phyloP scores from a whole-genome alignment of 2,888 invertebrate genomes.

The Brenthis ino region DNA sequence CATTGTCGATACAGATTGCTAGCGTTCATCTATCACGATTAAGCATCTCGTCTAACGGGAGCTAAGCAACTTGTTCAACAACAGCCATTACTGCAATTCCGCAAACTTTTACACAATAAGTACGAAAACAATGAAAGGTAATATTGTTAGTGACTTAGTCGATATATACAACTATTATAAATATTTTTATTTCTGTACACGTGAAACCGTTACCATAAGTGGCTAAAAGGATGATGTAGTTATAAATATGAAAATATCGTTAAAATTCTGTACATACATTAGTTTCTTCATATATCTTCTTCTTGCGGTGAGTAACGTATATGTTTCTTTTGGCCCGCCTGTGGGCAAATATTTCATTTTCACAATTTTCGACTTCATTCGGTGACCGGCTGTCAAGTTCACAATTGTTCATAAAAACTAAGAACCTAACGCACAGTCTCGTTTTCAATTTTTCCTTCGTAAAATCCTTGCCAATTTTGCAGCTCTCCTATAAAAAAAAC shows the following conservation, averaged over 20 bases:
- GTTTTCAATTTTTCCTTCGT: constrained; percentile 25
- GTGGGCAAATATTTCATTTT: constrained; percentile 85
- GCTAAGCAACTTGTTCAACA: constrained; percentile 39
- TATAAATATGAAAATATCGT: constrained; percentile 20
- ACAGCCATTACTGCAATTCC: constrained; percentile 36
- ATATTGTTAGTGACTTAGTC: constrained; percentile 5
- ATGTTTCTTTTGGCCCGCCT: constrained; percentile 82
- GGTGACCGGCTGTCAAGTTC: constrained; percentile 48
- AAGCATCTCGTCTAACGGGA: constrained; percentile 57
- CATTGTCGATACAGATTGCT: constrained; percentile 45
- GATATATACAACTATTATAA: background rate
- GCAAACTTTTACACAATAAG: constrained; percentile 28
- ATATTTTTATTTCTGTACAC: background rate
- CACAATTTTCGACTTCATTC: constrained; percentile 79
- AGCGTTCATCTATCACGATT: constrained; percentile 60
- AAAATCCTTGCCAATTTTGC: constrained; percentile 36
- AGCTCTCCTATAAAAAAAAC: constrained; percentile 60
- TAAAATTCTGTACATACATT: constrained; percentile 77
- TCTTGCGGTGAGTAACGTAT: constrained; percentile 83
- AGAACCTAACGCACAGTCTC: constrained; percentile 29
- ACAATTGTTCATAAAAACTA: constrained; percentile 30
- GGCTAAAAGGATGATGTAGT: background rate
- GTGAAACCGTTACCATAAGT: constrained; percentile 1
- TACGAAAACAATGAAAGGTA: constrained; percentile 16
- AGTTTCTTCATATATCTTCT: constrained; percentile 86